Percentiles rank a stretch among this genome's conserved stretches.
phyloP scores from a whole-genome alignment of 2,888 invertebrate genomes.

The Polymixis lichenea region DNA sequence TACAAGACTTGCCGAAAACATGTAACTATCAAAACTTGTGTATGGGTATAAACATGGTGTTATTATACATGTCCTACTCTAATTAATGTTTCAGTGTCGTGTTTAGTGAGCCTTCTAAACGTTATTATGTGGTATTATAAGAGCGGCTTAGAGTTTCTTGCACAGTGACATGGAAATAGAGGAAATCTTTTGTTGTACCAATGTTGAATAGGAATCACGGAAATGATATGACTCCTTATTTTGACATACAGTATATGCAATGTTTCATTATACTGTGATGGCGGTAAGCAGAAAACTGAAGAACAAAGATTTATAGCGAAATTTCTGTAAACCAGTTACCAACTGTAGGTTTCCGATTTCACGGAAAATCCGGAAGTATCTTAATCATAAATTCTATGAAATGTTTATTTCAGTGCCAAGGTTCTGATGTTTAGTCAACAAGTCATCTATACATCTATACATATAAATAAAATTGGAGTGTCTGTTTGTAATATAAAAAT shows the following conservation, averaged over 20 bases:
- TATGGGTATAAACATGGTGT: not conserved
- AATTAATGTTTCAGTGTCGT: not conserved
- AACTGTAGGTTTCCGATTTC: not conserved
- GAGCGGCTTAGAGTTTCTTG: slow-evolving; percentile 42
- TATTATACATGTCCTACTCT: not conserved
- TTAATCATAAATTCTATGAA: slow-evolving; percentile 4
- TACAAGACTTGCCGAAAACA: not conserved
- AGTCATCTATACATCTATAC: no score
- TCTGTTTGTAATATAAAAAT: no score
- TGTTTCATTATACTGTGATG: not conserved
- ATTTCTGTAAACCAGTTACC: not conserved
- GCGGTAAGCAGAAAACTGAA: not conserved
- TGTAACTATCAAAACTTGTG: not conserved
- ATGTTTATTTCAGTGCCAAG: not conserved
- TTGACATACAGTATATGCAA: slow-evolving; percentile 35
- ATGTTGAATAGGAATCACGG: slow-evolving; percentile 39
- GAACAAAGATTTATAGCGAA: not conserved
- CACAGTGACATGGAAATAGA: slow-evolving; percentile 58
- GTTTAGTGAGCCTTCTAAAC: slow-evolving; percentile 16
- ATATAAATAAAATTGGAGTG: no score
- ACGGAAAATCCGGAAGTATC: not conserved
- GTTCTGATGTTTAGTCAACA: not conserved
- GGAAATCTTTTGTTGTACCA: slow-evolving; percentile 48
- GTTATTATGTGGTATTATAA: not conserved
- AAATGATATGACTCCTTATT: slow-evolving; percentile 27